A percentile compares a stretch with the other conserved stretches of the same genome.
These are phyloP conservation scores for Lindbergichthys nudifrons DNA, from an alignment of 2,797 vertebrate genomes.

Conservation along the genomic window DNA sequence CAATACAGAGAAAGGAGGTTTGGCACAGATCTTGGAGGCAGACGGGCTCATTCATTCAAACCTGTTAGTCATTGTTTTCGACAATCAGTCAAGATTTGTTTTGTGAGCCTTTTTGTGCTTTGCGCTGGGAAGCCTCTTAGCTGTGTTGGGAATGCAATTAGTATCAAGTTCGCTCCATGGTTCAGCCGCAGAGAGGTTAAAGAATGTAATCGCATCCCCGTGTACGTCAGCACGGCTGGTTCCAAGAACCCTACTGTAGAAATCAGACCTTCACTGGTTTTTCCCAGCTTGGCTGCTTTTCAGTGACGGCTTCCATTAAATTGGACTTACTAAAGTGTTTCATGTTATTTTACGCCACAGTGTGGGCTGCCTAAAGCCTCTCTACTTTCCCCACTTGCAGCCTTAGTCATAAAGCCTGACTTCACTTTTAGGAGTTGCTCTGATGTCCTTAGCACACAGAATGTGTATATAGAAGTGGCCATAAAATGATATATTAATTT, in stretches of 20 bases:
- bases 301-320: background rate
- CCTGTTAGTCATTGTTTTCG: conserved; percentile 29
- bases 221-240: background rate
- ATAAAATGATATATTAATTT: too few species aligned
- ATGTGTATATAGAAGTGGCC: too few species aligned
- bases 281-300: background rate
- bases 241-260: background rate
- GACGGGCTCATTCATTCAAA: conserved; percentile 7
- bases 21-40: background rate
- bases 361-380: background rate
- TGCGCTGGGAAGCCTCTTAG: conserved; percentile 53
- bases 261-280: background rate
- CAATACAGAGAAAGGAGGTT: background rate
- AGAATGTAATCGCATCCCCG: conserved; percentile 25
- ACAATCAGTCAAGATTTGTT: conserved; percentile 27
- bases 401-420: background rate
- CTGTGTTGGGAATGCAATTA: conserved; percentile 46
- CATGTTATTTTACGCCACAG: background rate
- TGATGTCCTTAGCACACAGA: too few species aligned
- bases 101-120: conserved; percentile 14
- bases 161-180: conserved; percentile 21
- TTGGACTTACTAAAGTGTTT: background rate
- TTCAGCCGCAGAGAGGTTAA: conserved; percentile 21
- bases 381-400: background rate
- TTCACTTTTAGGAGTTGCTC: too few species aligned